Percentiles rank a stretch among this genome's conserved stretches.
phyloP scores from a whole-genome alignment of 2,797 vertebrate species.

The Dryobates pubescens region DNA sequence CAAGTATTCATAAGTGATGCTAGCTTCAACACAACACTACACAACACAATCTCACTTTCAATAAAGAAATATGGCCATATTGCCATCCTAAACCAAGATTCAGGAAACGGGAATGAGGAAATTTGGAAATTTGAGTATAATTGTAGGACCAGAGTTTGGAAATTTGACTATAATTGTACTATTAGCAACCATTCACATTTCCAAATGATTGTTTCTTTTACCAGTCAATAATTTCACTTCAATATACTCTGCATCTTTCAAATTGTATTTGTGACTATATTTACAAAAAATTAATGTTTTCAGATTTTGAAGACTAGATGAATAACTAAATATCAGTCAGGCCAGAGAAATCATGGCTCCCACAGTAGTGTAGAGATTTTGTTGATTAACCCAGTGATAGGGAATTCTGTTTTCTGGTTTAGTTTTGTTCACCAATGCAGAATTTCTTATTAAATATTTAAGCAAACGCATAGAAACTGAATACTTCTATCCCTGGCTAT shows the following conservation, averaged over 20 bases:
- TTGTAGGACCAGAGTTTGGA: background rate
- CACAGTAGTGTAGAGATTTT: background rate
- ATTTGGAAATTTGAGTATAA: background rate
- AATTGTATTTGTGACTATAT: background rate
- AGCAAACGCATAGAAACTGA: background rate
- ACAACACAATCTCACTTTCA: background rate
- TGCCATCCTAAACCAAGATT: background rate
- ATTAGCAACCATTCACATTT: background rate
- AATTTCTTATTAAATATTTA: background rate
- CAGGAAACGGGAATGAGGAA: background rate
- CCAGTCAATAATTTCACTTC: background rate
- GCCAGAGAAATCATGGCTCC: background rate
- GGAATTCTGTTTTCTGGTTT: background rate
- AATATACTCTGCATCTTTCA: background rate
- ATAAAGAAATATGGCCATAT: background rate
- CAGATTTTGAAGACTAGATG: background rate
- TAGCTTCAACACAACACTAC: background rate
- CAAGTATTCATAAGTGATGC: background rate
- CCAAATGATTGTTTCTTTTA: background rate
- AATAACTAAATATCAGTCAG: background rate
- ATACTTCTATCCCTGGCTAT: background rate
- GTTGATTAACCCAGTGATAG: background rate
- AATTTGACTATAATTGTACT: background rate
- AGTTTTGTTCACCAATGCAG: background rate
- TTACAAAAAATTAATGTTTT: background rate